These are phyloP conservation scores for Homarus americanus DNA, from an alignment of 1,140 invertebrate species.

Conservation along the genomic window DNA sequence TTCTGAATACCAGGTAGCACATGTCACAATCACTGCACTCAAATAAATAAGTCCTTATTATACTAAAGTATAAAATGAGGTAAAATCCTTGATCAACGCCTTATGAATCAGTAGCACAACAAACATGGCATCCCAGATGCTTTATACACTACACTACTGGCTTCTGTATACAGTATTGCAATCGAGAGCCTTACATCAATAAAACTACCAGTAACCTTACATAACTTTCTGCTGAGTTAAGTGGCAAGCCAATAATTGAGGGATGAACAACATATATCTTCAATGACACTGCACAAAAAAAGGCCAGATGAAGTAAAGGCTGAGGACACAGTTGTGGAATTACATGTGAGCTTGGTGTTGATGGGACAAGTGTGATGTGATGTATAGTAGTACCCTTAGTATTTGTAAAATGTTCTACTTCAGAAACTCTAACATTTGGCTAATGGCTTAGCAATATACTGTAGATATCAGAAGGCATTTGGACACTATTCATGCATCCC, in stretches of 20 bases:
- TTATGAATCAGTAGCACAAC: not conserved
- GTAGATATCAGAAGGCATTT: too few relatives aligned
- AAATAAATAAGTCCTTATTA: not conserved
- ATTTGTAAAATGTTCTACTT: too few relatives aligned
- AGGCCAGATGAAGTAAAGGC: not conserved
- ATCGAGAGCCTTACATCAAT: not conserved
- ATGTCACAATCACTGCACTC: not conserved
- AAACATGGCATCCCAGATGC: not conserved
- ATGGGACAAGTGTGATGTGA: too few relatives aligned
- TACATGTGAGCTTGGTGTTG: too few relatives aligned
- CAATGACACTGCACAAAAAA: not conserved
- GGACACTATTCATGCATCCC: too few relatives aligned
- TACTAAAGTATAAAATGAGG: conserved; percentile 19
- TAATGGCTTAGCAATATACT: too few relatives aligned
- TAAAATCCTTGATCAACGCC: conserved; percentile 4
- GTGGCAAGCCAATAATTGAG: not conserved
- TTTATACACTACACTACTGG: not conserved
- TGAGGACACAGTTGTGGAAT: too few relatives aligned
- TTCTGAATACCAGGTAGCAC: not conserved
- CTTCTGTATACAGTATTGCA: not conserved
- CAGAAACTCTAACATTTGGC: too few relatives aligned
- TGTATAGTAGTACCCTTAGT: too few relatives aligned
- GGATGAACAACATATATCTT: not conserved
- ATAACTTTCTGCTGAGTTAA: not conserved
- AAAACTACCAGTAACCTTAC: not conserved